Base-by-base conservation (phyloP, 2,888 invertebrate genomes). In the Endomychus coccineus region DNA sequence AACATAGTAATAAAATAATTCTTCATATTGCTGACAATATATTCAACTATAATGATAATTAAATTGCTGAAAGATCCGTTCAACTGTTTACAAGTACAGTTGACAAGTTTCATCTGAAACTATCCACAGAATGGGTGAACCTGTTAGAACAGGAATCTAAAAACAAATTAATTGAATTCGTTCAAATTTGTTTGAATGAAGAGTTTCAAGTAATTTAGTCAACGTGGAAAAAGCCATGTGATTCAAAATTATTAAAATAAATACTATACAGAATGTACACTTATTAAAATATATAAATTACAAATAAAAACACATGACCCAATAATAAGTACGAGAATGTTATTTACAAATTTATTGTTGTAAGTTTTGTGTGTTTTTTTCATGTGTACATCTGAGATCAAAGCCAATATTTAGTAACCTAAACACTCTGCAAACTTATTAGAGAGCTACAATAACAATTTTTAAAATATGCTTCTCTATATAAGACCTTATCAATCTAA, bases 211-310 rank as follows among this genome's bases (percentile, higher is more conserved):
- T n/a, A n/a, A n/a, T n/a, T n/a, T n/a, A n/a, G n/a, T n/a, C n/a
- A n/a, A n/a, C n/a, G n/a, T n/a, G n/a, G n/a, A n/a, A n/a, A n/a
- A n/a, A n/a, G n/a, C n/a, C n/a, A n/a, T n/a, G n/a, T n/a, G 52
- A 51, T 55, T 54, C 49, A 52, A 55, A 55, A 49, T 51, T 43
- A 50, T 51, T n/a, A 44, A 50, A 63, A 63, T 62, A 62, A 63
- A 62, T 63, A 63, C 62, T 62, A 60, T 63, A 63, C 63, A 63
- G 58, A 62, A 62, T 63, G 60, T 63, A 62, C 62, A 63, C 59
- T 51, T 54, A 52, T 42, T 50, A 49, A 50, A 55, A 52, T 44
- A 51, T 51, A 44, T 48, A 46, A 48, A 43, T 48, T 50, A 48
- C 42, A 48, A 50, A 49, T n/a, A n/a, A 43, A 45, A 40, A 45